Conservation (phyloP, 2,113 vertebrate species). For the Dinomys branickii region DNA sequence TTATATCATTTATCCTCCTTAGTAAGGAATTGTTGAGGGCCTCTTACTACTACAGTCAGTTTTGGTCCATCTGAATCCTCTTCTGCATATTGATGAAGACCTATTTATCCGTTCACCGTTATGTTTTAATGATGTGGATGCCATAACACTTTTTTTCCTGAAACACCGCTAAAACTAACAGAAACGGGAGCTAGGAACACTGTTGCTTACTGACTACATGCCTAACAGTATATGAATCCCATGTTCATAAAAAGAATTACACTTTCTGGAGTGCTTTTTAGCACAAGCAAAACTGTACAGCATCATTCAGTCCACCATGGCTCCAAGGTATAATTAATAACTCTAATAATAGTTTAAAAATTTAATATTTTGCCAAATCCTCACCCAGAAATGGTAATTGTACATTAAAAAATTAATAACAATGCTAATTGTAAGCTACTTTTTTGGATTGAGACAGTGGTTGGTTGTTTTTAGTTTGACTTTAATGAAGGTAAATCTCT, state of each 20-base stretch:
- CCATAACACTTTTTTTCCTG: neutral
- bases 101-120: neutral
- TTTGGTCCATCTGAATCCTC: neutral
- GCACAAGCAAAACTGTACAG: neutral
- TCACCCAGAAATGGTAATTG: neutral
- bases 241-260: neutral
- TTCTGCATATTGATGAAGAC: neutral
- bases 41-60: neutral
- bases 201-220: neutral
- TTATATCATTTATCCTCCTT: neutral
- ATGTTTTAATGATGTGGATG: neutral
- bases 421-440: neutral
- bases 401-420: conserved; percentile 4
- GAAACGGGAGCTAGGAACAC: neutral
- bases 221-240: neutral
- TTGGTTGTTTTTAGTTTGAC: neutral
- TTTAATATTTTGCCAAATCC: neutral
- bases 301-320: neutral
- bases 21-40: neutral
- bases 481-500: neutral
- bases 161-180: neutral
- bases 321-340: neutral
- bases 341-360: neutral
- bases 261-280: neutral
- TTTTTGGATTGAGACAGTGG: neutral